These are phyloP conservation scores for Lepidochrysops patricia DNA, from an alignment of 2,888 invertebrate genomes.

Conservation along the genomic window DNA sequence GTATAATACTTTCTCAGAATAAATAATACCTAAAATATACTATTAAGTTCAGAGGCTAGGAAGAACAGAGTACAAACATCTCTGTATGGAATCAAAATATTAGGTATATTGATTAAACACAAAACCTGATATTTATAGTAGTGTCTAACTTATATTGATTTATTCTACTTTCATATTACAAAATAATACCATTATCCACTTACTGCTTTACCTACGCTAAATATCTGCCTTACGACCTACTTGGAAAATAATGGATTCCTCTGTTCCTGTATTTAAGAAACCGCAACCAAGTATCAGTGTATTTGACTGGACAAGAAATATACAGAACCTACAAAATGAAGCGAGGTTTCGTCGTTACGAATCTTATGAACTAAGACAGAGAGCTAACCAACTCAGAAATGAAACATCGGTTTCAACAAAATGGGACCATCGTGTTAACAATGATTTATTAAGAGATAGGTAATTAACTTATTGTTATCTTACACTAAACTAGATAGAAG, in stretches of 20 bases:
- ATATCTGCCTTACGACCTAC: neutral
- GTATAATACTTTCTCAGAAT: too few species aligned
- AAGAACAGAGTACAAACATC: too few species aligned
- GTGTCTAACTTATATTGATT: too few species aligned
- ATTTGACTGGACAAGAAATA: constrained; percentile 84
- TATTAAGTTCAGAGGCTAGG: too few species aligned
- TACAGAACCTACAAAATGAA: constrained; percentile 81
- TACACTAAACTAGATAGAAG: too few species aligned
- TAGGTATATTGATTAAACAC: too few species aligned
- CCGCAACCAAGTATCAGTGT: constrained; percentile 78
- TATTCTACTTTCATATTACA: too few species aligned
- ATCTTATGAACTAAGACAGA: constrained; percentile 80
- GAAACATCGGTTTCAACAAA: constrained; percentile 82
- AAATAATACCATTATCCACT: too few species aligned
- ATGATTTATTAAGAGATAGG: constrained; percentile 81
- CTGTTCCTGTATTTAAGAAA: constrained; percentile 76
- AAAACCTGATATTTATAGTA: too few species aligned
- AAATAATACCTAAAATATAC: too few species aligned
- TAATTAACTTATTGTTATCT: constrained; percentile 32
- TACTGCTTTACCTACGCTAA: too few species aligned
- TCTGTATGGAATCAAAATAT: too few species aligned
- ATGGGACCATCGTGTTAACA: constrained; percentile 87
- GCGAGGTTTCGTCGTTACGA: constrained; percentile 79
- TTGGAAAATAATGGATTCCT: constrained; percentile 52
- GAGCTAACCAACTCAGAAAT: constrained; percentile 80